Evolutionary conservation across 2,113 vertebrate species (phyloP).

Genomic region (Psilopogon haemacephalus): DNA sequence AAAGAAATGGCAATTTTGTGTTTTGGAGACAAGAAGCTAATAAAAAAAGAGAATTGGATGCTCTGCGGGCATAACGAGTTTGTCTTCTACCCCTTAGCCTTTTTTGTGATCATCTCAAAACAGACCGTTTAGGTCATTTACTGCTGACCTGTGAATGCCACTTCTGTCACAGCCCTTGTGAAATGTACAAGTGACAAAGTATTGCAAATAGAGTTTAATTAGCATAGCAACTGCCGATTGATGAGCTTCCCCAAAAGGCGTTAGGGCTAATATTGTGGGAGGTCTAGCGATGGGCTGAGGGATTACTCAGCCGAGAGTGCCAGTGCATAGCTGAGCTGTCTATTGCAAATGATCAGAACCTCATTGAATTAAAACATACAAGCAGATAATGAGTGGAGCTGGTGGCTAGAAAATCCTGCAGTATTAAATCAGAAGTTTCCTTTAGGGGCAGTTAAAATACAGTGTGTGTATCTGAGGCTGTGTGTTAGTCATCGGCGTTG

Average conservation of each 20-base stretch:
- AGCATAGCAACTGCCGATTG: background rate
- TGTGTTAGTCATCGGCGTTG: slow-evolving; percentile 35
- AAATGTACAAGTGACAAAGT: background rate
- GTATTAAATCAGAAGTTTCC: slow-evolving; percentile 51
- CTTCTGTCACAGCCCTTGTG: background rate
- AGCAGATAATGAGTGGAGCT: slow-evolving; percentile 31
- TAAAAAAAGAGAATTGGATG: background rate
- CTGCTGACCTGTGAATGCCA: background rate
- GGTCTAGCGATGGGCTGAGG: slow-evolving; percentile 14
- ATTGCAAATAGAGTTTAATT: slow-evolving; percentile 11
- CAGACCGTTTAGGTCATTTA: background rate
- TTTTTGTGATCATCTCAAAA: background rate
- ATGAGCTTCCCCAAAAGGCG: background rate
- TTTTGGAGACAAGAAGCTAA: background rate
- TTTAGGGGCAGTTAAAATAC: slow-evolving; percentile 42
- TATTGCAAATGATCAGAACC: slow-evolving; percentile 42
- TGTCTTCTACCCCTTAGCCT: background rate
- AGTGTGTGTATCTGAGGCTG: background rate
- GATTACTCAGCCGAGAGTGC: slow-evolving; percentile 21
- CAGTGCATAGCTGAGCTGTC: slow-evolving; percentile 20
- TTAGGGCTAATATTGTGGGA: slow-evolving; percentile 13
- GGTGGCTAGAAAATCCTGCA: slow-evolving; percentile 27
- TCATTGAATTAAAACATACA: slow-evolving; percentile 34
- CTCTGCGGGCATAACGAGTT: background rate
- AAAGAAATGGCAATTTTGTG: background rate